Evolutionary conservation across 2,888 invertebrate species (phyloP).

Genomic region (Hesperia comma): DNA sequence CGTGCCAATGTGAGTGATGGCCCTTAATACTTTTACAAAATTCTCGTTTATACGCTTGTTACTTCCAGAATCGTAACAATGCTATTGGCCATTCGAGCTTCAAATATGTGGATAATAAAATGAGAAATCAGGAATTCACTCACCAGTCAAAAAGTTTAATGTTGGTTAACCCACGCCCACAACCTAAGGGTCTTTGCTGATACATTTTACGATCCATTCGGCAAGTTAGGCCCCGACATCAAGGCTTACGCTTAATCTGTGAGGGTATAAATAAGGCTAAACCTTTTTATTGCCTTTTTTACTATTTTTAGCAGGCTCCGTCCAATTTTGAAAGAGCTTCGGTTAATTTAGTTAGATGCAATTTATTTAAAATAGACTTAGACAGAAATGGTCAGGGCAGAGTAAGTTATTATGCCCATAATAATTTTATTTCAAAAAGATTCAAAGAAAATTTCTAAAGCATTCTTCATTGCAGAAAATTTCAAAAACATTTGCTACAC

Average conservation of each 20-base stretch:
- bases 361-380: background rate
- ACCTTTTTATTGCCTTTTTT: slow-evolving; percentile 24
- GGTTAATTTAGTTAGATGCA: slow-evolving; percentile 16
- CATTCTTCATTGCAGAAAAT: too few relatives aligned
- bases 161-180: slow-evolving; percentile 21
- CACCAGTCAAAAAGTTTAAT: slow-evolving; percentile 27
- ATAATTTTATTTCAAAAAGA: background rate
- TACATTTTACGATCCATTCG: slow-evolving; percentile 35
- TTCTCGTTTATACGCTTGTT: background rate
- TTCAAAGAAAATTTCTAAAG: too few relatives aligned
- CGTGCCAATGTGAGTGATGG: too few relatives aligned
- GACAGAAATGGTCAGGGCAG: slow-evolving; percentile 12
- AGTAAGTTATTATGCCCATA: too few relatives aligned
- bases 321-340: slow-evolving; percentile 19
- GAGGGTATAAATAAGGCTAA: slow-evolving; percentile 17
- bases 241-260: slow-evolving; percentile 19
- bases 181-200: slow-evolving; percentile 22
- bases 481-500: too few relatives aligned
- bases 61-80: background rate
- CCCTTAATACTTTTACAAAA: too few relatives aligned
- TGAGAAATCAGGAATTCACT: background rate
- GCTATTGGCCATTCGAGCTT: background rate
- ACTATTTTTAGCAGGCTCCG: slow-evolving; percentile 17
- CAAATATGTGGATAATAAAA: background rate
- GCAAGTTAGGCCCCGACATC: slow-evolving; percentile 24